Base-by-base conservation (phyloP, 2,113 vertebrate genomes). In the Hypanus sabinus region DNA sequence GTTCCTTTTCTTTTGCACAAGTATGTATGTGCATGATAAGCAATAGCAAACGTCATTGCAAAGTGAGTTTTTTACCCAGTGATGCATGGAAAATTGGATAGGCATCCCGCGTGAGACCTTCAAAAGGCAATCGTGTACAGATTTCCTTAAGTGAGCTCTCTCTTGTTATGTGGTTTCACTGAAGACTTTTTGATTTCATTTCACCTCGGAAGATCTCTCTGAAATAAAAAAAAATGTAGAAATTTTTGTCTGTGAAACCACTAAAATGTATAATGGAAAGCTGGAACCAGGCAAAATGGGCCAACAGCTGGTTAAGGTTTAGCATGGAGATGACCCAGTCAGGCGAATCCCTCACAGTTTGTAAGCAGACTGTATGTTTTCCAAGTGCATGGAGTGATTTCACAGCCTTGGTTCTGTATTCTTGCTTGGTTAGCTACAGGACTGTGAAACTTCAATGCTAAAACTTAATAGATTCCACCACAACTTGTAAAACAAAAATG, bases 241-340 rank as follows among this genome's bases (percentile, higher is more conserved):
- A 2, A 20, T 60, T 62, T 65, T 62, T 90, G 60, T 33, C n/a
- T 62, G 60, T n/a, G 57, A 68, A 90, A 90, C 85, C 85, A 90
- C 85, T 14, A 90, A 90, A 65, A 65, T 33, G 30, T 30, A 33
- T 60, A 60, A 90, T 90, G 85, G 85, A 90, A 90, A 90, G 33
- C n/a, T 65, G 85, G 30, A 68, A 90, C 83, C 27, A 27, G 55
- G 8, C 83, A 88, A 71, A 88, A 0, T 65, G 60, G n/a, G 60
- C 85, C 85, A 90, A 33, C 85, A 90, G 85, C 85, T 90, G 85
- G 30, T 68, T 65, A 65, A 60, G 30, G 85, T 90, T 90, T 33
- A 30, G 30, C 85, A 68, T 68, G 30, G 3, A 65, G n/a, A 18
- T 65, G 85, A 90, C 30, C 85, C 60, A 60, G 30, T 24, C 83